Percentiles rank a stretch among this genome's conserved stretches.
phyloP scores from a whole-genome alignment of 2,888 invertebrate species.

The Tenthredo notha region DNA sequence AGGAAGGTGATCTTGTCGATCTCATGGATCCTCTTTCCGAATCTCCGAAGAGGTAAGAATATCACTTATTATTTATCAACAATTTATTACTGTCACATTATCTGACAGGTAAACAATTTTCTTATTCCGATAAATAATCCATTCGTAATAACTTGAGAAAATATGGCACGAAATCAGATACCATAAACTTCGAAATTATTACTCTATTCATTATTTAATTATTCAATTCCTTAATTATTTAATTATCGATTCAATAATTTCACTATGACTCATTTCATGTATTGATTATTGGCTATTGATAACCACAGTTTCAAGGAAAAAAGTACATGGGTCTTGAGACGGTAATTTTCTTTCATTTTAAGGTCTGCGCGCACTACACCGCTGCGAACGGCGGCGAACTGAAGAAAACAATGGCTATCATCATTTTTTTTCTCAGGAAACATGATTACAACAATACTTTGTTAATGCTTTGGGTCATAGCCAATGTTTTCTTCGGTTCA shows the following conservation, averaged over 20 bases:
- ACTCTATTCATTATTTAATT: background rate
- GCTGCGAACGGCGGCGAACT: too few relatives aligned
- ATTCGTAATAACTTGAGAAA: background rate
- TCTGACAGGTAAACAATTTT: constrained; percentile 5
- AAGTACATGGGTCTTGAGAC: background rate
- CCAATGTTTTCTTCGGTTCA: too few relatives aligned
- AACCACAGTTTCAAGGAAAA: constrained; percentile 8
- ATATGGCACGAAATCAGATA: background rate
- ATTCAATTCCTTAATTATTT: background rate
- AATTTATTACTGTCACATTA: background rate
- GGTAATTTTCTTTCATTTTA: background rate
- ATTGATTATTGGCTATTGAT: constrained; percentile 10
- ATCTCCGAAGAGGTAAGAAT: constrained; percentile 73
- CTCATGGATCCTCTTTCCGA: constrained; percentile 75
- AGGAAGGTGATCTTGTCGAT: constrained; percentile 76
- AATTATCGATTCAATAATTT: constrained; percentile 16
- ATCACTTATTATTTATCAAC: background rate
- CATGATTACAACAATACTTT: too few relatives aligned
- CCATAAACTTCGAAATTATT: background rate
- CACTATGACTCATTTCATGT: background rate
- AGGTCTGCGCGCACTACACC: too few relatives aligned
- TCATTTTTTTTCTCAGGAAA: too few relatives aligned
- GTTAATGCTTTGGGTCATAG: too few relatives aligned
- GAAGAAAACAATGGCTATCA: too few relatives aligned
- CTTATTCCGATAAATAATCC: background rate